phyloP scores from a whole-genome alignment of 2,797 vertebrate genomes.

The Percopsis omiscomaycus region DNA sequence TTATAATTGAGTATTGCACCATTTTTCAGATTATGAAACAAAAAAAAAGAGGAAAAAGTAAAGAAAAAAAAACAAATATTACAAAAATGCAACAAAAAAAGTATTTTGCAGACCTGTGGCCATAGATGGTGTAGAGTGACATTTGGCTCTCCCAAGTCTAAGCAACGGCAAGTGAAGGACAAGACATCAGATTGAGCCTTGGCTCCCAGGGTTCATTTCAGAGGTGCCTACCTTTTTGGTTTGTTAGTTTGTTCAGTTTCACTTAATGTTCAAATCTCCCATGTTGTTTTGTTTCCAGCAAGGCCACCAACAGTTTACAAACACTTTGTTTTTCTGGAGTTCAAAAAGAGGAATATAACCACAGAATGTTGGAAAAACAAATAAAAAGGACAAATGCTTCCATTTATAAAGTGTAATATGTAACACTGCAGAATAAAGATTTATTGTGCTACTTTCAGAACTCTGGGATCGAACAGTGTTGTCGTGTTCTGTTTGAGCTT shows the following conservation, averaged over 20 bases:
- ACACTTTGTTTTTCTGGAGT: conserved; percentile 86
- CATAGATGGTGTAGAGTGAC: conserved; percentile 87
- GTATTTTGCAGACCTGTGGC: conserved; percentile 88
- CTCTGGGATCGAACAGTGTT: conserved; percentile 97
- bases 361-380: conserved; percentile 65
- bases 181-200: conserved; percentile 70
- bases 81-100: conserved; percentile 72
- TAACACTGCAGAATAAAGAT: conserved; percentile 91
- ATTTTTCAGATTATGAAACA: conserved; percentile 80
- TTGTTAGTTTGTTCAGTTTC: conserved; percentile 65
- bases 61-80: conserved; percentile 71
- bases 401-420: conserved; percentile 76
- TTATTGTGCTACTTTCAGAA: conserved; percentile 88
- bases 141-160: conserved; percentile 78
- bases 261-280: conserved; percentile 44
- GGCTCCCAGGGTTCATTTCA: conserved; percentile 75
- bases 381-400: conserved; percentile 81
- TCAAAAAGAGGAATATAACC: conserved; percentile 68
- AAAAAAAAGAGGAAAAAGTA: conserved; percentile 65
- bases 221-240: conserved; percentile 80
- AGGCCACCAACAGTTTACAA: conserved; percentile 94
- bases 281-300: conserved; percentile 57
- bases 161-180: conserved; percentile 62
- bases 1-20: conserved; percentile 94
- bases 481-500: conserved; percentile 69